Evolutionary conservation across 2,888 invertebrate species (phyloP).

Genomic region (Reticulitermes lucifugus): DNA sequence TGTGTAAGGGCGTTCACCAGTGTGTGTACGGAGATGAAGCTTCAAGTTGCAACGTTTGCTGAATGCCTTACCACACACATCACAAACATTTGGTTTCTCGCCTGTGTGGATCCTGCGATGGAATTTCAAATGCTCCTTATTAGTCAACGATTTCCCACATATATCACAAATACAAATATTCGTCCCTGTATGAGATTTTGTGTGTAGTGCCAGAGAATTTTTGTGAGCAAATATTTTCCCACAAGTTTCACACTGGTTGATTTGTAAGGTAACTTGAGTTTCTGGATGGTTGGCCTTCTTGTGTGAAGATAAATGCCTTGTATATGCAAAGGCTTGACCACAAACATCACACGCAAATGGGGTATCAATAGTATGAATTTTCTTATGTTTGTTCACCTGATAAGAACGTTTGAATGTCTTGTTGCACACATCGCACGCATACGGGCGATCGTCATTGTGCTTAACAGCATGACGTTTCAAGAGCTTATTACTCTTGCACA

Average conservation of each 20-base stretch:
- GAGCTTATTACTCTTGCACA: conserved; percentile 51
- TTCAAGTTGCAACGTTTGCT: conserved; percentile 54
- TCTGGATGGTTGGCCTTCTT: conserved; percentile 61
- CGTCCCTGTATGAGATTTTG: conserved; percentile 39
- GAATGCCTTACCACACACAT: conserved; percentile 55
- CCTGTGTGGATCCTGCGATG: conserved; percentile 73
- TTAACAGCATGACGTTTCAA: conserved; percentile 49
- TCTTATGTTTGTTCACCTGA: conserved; percentile 46
- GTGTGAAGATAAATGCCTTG: conserved; percentile 61
- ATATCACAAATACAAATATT: conserved; percentile 42
- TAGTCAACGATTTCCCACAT: conserved; percentile 44
- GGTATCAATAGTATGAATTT: conserved; percentile 10
- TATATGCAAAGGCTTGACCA: conserved; percentile 59
- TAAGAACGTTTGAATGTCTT: conserved; percentile 54
- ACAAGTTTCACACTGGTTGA: conserved; percentile 59
- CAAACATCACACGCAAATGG: conserved; percentile 69
- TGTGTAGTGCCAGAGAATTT: conserved; percentile 38
- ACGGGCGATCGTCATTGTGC: conserved; percentile 54
- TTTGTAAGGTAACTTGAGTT: conserved; percentile 57
- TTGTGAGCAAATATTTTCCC: conserved; percentile 54
- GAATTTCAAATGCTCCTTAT: conserved; percentile 65
- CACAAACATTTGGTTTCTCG: conserved; percentile 72
- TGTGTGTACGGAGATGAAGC: conserved; percentile 57
- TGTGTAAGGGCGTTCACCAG: conserved; percentile 55
- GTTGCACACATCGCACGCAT: conserved; percentile 54